These are phyloP conservation scores for Oplegnathus fasciatus DNA, from an alignment of 2,113 vertebrate species.

Conservation along the genomic window DNA sequence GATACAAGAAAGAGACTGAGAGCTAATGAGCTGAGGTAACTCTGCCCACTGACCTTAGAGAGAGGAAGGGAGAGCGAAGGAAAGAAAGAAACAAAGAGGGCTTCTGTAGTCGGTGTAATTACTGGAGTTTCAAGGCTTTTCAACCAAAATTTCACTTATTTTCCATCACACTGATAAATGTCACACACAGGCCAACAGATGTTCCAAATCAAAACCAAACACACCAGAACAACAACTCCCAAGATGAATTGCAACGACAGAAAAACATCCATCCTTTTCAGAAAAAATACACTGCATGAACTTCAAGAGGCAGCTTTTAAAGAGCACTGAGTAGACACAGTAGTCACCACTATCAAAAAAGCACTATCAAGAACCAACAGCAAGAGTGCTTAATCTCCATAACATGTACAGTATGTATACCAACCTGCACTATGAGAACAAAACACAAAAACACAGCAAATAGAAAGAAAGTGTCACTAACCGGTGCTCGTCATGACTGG, in stretches of 20 bases:
- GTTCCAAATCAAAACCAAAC: slow-evolving; percentile 15
- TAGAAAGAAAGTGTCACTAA: slow-evolving; percentile 55
- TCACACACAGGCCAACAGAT: slow-evolving; percentile 1
- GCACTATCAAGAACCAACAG: background rate
- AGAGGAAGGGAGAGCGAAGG: background rate
- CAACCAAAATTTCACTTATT: background rate
- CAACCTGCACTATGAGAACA: background rate
- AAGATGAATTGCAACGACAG: background rate
- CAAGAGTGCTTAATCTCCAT: background rate
- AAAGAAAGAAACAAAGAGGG: background rate
- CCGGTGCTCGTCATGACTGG: slow-evolving; percentile 78
- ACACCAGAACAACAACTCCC: background rate
- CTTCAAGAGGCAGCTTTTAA: background rate
- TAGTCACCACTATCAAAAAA: background rate
- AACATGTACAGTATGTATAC: background rate
- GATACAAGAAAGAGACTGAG: background rate
- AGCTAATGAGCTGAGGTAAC: slow-evolving; percentile 30
- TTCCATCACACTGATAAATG: slow-evolving; percentile 6
- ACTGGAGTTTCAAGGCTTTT: background rate
- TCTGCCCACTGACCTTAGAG: background rate
- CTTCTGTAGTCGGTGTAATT: background rate
- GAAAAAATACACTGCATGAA: background rate
- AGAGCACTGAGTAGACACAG: background rate
- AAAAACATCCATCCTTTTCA: background rate
- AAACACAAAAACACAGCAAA: background rate